Conservation (phyloP, 53 echinoderm and acorn worm genomes). For the Temnopleurus reevesii region DNA sequence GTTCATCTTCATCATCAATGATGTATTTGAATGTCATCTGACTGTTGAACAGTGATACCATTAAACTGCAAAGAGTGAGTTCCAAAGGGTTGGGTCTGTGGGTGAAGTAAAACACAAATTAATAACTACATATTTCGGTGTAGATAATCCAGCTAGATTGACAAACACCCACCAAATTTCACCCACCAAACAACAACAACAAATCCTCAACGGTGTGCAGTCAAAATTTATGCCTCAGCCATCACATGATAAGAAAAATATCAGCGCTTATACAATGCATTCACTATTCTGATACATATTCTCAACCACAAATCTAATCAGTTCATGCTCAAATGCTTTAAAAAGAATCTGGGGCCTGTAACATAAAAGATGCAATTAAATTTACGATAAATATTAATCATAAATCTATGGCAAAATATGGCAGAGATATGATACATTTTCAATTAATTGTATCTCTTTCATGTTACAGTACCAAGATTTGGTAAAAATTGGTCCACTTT, state of each 20-base stretch:
- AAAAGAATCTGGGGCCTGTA: no score
- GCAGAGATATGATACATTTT: no score
- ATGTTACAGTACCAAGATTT: no score
- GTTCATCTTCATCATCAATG: conserved; percentile 67
- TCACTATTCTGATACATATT: no score
- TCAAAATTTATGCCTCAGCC: no score
- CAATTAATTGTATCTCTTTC: no score
- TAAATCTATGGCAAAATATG: neutral
- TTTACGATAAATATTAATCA: neutral
- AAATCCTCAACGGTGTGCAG: no score
- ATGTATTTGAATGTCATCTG: conserved; percentile 81
- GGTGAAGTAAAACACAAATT: neutral
- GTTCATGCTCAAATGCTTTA: no score
- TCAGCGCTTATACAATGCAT: no score
- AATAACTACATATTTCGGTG: neutral
- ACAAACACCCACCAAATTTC: neutral
- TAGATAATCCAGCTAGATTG: neutral
- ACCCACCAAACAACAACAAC: no score
- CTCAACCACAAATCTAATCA: no score
- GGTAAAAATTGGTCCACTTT: no score
- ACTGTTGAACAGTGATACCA: conserved; percentile 60
- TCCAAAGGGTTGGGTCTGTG: conserved; percentile 40
- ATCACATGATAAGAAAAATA: neutral
- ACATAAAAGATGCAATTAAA: neutral
- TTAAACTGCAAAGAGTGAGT: conserved; percentile 60